Base-by-base conservation (phyloP, 2,113 vertebrate genomes). In the Cyrtonyx montezumae region DNA sequence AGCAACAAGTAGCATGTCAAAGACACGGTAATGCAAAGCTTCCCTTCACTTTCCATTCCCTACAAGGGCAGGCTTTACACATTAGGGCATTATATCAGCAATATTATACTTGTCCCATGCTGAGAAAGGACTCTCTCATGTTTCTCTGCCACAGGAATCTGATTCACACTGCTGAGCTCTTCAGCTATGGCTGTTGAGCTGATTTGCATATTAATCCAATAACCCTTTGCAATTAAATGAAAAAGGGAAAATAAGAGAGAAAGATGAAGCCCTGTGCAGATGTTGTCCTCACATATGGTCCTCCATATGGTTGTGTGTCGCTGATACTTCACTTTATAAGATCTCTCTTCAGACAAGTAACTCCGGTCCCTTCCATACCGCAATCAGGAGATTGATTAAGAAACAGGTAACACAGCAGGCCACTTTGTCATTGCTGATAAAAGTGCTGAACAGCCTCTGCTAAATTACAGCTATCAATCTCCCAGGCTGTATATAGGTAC, bases 381-480 rank as follows among this genome's bases (percentile, higher is more conserved):
- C 66, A 76, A 91, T 79, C 83, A 80, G 91, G 77, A 91, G 66
- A 94, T 36, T 94, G 93, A 95, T 95, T 94, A 91, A 87, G 79
- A 77, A 96, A 94, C 93, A 96, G 94, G 94, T 96, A 96, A 84
- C 77, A 79, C 48, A 77, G 83, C 80, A 79, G 67, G 69, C 80
- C 90, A 79, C 92, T 97, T 95, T 82, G 84, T 97, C 96, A 94
- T 81, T 79, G 87, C 86, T 84, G 79, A 87, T 85, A 75, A 90
- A 94, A 96, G 81, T 82, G 92, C 94, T 96, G 93, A 97, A 93
- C 92, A 96, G 88, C 84, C 79, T 58, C 62, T 48, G 40, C 75
- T 95, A 96, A 96, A 96, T 97, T 97, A 94, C 96, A 95, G 92
- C 86, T 96, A 96, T 96, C 97, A 90, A 76, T 97, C 95, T 96